Percentiles rank a stretch among this genome's conserved stretches.
Conservation (phyloP, 2,888 invertebrate genomes). For the Euplagia quadripunctaria region DNA sequence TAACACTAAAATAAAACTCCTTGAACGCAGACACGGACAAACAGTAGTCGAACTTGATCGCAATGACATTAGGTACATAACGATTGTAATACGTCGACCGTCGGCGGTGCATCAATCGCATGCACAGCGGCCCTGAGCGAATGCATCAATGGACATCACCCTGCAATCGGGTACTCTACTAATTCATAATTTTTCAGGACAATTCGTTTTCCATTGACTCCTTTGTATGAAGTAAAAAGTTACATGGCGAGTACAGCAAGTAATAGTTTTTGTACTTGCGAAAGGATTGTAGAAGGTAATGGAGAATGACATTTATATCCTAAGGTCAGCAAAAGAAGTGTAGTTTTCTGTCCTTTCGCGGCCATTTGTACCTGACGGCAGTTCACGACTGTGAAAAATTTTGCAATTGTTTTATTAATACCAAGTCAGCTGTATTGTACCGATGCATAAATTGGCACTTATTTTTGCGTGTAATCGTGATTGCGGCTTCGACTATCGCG, state of each 20-base stretch:
- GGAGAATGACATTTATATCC: slow-evolving; percentile 44
- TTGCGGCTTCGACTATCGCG: background rate
- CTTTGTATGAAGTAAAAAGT: slow-evolving; percentile 8
- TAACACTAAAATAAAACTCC: slow-evolving; percentile 71
- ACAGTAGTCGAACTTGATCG: slow-evolving; percentile 73
- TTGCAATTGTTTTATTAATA: slow-evolving; percentile 32
- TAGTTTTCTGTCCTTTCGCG: slow-evolving; percentile 57
- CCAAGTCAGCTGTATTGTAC: slow-evolving; percentile 19
- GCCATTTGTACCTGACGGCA: slow-evolving; percentile 50
- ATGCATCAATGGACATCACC: slow-evolving; percentile 74
- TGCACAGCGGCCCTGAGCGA: slow-evolving; percentile 76
- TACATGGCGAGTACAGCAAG: background rate
- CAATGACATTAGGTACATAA: slow-evolving; percentile 84
- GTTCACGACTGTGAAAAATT: slow-evolving; percentile 47
- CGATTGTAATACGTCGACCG: slow-evolving; percentile 82
- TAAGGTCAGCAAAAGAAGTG: slow-evolving; percentile 63
- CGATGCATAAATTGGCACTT: background rate
- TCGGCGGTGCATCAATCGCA: slow-evolving; percentile 79
- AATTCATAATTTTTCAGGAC: background rate
- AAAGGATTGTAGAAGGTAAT: slow-evolving; percentile 6
- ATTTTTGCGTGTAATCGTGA: background rate
- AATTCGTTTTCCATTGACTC: slow-evolving; percentile 20
- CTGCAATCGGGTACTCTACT: slow-evolving; percentile 31
- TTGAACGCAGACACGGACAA: slow-evolving; percentile 71
- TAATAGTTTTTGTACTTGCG: slow-evolving; percentile 8